These are phyloP conservation scores for Taphrorychus bicolor DNA, from an alignment of 2,888 invertebrate species.

Conservation along the genomic window DNA sequence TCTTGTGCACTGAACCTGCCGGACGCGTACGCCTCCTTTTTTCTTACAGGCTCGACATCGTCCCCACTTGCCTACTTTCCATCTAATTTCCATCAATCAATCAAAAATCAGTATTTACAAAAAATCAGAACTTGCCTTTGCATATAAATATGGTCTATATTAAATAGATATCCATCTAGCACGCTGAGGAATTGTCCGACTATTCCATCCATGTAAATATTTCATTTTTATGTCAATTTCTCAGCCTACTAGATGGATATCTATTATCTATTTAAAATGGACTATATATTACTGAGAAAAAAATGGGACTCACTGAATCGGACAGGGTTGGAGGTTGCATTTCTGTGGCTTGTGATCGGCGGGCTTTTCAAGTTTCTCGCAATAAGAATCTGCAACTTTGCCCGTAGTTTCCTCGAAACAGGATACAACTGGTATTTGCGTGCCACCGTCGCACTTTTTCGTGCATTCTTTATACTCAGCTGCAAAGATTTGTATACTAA, in stretches of 20 bases:
- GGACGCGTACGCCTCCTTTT: slow-evolving; percentile 58
- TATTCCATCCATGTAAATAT: no score
- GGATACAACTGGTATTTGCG: slow-evolving; percentile 61
- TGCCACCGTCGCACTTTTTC: slow-evolving; percentile 70
- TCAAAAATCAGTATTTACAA: no score
- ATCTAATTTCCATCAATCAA: slow-evolving; percentile 56
- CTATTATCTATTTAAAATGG: no score
- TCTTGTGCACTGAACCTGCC: slow-evolving; percentile 63
- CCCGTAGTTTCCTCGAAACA: slow-evolving; percentile 70
- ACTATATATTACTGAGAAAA: no score
- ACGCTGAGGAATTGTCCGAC: no score
- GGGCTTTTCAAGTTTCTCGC: slow-evolving; percentile 59
- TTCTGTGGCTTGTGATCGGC: slow-evolving; percentile 54
- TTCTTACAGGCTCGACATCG: slow-evolving; percentile 65
- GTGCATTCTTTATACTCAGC: slow-evolving; percentile 69
- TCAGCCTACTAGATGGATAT: no score
- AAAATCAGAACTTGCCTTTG: no score
- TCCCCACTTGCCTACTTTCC: slow-evolving; percentile 71
- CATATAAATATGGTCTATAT: no score
- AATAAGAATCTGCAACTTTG: slow-evolving; percentile 65
- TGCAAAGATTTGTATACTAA: no score
- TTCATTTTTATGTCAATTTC: no score
- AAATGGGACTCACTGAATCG: no score
- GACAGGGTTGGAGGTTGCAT: slow-evolving; percentile 60
- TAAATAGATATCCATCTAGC: no score